Conservation (phyloP, 2,888 invertebrate genomes). For the Hedychridium roseum region DNA sequence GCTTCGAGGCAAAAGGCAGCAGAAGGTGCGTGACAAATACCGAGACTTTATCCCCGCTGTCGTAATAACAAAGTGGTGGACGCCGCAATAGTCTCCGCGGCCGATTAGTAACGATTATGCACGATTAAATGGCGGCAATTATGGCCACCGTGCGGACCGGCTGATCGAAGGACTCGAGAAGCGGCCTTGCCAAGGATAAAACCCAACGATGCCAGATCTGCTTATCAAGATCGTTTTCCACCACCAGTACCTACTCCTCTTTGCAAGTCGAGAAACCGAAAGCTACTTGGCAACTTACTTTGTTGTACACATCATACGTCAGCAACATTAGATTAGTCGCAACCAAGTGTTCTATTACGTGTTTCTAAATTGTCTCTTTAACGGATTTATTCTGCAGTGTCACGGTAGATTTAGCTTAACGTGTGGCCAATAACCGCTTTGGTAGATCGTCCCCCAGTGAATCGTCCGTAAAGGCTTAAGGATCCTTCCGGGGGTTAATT, state of each 20-base stretch:
- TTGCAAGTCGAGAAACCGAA: background rate
- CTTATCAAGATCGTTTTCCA: too few species aligned
- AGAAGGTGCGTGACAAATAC: constrained; percentile 50
- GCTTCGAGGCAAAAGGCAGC: constrained; percentile 19
- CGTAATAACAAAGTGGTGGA: constrained; percentile 50
- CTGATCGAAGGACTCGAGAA: background rate
- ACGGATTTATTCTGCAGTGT: too few species aligned
- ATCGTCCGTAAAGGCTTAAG: background rate
- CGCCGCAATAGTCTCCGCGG: constrained; percentile 53
- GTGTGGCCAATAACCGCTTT: constrained; percentile 6
- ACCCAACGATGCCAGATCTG: background rate
- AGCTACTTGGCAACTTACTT: background rate
- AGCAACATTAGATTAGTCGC: background rate
- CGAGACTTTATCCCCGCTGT: constrained; percentile 39
- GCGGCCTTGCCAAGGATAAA: background rate
- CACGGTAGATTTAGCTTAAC: too few species aligned
- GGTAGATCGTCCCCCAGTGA: background rate
- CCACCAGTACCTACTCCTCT: background rate
- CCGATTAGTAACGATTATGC: constrained; percentile 59
- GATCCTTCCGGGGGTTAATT: background rate
- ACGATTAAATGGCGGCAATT: constrained; percentile 57
- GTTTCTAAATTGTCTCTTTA: too few species aligned
- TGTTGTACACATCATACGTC: background rate
- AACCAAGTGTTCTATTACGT: too few species aligned
- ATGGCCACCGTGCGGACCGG: constrained; percentile 24